phyloP scores from a whole-genome alignment of 2,113 vertebrate species.

The Arenaria interpres region DNA sequence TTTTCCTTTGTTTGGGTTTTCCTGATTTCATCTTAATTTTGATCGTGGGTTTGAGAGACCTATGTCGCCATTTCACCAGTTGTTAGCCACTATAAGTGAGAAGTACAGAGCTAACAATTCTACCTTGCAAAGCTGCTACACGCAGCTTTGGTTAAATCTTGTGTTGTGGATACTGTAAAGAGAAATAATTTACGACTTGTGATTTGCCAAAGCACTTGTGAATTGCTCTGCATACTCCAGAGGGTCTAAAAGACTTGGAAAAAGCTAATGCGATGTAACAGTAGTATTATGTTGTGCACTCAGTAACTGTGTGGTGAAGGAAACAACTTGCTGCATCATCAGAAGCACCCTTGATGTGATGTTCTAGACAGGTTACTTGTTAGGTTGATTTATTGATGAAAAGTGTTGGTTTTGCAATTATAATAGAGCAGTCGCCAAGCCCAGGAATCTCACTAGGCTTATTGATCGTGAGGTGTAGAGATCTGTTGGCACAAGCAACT shows the following conservation, averaged over 20 bases:
- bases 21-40: neutral
- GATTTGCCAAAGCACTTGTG: neutral
- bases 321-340: slow-evolving; percentile 31
- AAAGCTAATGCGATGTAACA: neutral
- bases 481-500: neutral
- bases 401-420: slow-evolving; percentile 40
- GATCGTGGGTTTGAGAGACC: neutral
- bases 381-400: slow-evolving; percentile 53
- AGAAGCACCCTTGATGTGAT: slow-evolving; percentile 11
- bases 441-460: neutral
- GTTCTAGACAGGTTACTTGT: slow-evolving; percentile 8
- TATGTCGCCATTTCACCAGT: neutral
- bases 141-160: neutral
- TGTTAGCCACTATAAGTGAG: neutral
- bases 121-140: neutral
- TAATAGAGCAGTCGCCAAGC: slow-evolving; percentile 17
- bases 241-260: neutral
- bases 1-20: neutral
- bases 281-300: neutral
- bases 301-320: neutral
- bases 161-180: neutral
- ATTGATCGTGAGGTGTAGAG: slow-evolving; percentile 7
- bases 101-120: neutral
- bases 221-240: neutral
- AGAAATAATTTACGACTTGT: neutral